A percentile compares a stretch with the other conserved stretches of the same genome.
Conservation (phyloP, 53 echinoderm and acorn worm genomes). For the Apostichopus leukothele region DNA sequence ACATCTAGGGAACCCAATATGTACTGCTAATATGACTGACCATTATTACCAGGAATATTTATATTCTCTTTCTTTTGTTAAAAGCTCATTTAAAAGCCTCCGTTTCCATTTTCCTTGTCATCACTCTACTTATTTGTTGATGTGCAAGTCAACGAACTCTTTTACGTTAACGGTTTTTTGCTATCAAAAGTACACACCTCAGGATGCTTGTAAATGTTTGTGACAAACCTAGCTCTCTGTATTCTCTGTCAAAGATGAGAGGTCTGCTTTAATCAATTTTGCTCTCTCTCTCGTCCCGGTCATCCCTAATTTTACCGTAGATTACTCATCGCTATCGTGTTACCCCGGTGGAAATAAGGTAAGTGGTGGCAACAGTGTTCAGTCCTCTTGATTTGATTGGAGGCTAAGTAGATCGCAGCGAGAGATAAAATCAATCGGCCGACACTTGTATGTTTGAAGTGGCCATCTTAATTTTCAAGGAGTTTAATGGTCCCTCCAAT, state of each 20-base stretch:
- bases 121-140: neutral
- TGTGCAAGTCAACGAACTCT: slow-evolving; percentile 11
- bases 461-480: slow-evolving; percentile 9
- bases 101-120: neutral
- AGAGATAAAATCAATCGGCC: slow-evolving; percentile 39
- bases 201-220: slow-evolving; percentile 32
- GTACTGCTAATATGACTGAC: too few species aligned
- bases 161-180: neutral
- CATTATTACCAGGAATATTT: too few species aligned
- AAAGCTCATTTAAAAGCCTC: neutral
- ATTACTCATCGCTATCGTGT: slow-evolving; percentile 41
- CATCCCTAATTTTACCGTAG: slow-evolving; percentile 16
- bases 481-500: neutral
- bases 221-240: neutral
- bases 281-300: neutral
- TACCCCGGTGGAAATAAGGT: slow-evolving; percentile 22
- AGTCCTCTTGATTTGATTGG: slow-evolving; percentile 30
- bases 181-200: neutral
- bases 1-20: too few species aligned
- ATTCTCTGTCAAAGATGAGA: neutral
- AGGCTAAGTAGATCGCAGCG: slow-evolving; percentile 31
- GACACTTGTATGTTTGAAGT: slow-evolving; percentile 8
- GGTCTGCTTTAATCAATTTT: slow-evolving; percentile 39
- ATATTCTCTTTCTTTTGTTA: too few species aligned
- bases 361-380: neutral